Evolutionary conservation across 1,140 invertebrate species (phyloP).

Genomic region (Anastrepha obliqua): DNA sequence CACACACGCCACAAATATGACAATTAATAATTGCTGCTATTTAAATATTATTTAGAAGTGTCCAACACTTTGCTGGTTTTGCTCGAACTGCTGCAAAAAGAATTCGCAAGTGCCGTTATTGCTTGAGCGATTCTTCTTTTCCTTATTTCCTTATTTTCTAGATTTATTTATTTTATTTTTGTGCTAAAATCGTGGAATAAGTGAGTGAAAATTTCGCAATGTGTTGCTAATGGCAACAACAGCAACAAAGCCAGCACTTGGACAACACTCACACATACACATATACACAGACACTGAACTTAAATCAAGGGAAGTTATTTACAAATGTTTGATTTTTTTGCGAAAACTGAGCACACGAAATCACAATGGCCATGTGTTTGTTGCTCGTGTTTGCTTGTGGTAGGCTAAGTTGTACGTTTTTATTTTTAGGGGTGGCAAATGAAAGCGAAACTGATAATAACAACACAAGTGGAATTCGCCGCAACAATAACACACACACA

Average conservation of each 20-base stretch:
- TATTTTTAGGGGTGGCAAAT: not conserved
- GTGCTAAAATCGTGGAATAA: not conserved
- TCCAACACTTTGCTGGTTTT: slow-evolving; percentile 45
- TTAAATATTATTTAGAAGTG: not conserved
- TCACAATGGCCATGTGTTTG: not conserved
- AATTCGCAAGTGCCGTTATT: slow-evolving; percentile 7
- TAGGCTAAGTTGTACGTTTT: not conserved
- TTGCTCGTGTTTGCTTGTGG: not conserved
- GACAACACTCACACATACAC: not conserved
- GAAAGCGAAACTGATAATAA: slow-evolving; percentile 43
- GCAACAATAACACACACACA: not conserved
- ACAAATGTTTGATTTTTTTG: not conserved
- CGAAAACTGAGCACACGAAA: not conserved
- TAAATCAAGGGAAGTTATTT: not conserved
- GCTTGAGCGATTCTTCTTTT: slow-evolving; percentile 5
- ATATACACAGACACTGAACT: not conserved
- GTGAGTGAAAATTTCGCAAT: slow-evolving; percentile 27
- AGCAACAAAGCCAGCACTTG: not conserved
- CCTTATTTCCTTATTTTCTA: not conserved
- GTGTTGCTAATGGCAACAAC: slow-evolving; percentile 24
- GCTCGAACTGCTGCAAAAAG: slow-evolving; percentile 7
- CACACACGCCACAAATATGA: not conserved
- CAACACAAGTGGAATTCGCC: slow-evolving; percentile 24
- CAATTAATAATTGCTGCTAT: not conserved
- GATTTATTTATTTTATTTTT: not conserved